Evolutionary conservation across 1,140 invertebrate species (phyloP).

Genomic region (Ylistrum balloti): DNA sequence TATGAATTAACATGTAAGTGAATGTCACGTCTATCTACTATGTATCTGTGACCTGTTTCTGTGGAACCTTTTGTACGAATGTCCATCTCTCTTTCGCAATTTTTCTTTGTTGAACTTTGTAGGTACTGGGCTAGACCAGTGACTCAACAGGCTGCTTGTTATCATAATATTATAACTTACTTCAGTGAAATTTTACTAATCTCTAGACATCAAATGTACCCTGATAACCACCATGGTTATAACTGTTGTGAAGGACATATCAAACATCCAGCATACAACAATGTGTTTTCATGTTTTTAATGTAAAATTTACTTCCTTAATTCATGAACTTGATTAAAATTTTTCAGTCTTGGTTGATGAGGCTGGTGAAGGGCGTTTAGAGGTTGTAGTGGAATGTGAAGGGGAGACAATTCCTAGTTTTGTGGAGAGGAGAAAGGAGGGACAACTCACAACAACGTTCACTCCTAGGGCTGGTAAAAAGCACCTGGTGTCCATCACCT

Average conservation of each 20-base stretch:
- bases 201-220: no score
- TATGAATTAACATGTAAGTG: constrained; percentile 95
- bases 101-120: no score
- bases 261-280: no score
- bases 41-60: neutral
- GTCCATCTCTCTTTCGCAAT: no score
- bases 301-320: neutral
- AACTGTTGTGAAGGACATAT: no score
- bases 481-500: constrained; percentile 94
- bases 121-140: no score
- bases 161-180: no score
- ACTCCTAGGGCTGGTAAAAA: constrained; percentile 95
- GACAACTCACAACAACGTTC: constrained; percentile 97
- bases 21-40: no score
- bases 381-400: constrained; percentile 99
- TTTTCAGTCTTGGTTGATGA: constrained; percentile 84
- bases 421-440: constrained; percentile 96
- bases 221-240: no score
- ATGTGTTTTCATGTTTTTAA: neutral
- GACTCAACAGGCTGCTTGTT: no score
- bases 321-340: neutral
- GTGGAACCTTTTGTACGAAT: no score
- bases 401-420: constrained; percentile 99
- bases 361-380: constrained; percentile 95
- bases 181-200: no score